A percentile compares a stretch with the other conserved stretches of the same genome.
These are phyloP conservation scores for Acanthosepion lycidas DNA, from an alignment of 2,888 invertebrate genomes.

Conservation along the genomic window DNA sequence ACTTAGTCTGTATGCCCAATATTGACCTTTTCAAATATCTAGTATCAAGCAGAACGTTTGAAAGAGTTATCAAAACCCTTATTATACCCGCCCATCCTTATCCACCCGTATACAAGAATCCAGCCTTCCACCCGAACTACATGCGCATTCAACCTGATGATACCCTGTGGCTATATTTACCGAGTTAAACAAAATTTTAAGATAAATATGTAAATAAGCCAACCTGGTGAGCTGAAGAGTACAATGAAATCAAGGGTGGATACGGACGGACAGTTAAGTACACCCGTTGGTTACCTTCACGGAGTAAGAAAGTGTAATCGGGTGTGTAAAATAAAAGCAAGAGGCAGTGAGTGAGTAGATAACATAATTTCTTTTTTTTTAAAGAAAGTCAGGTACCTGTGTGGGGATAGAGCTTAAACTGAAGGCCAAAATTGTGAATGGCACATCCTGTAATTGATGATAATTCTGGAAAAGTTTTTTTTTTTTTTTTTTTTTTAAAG, in stretches of 20 bases:
- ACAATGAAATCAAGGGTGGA: background rate
- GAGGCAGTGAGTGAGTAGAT: background rate
- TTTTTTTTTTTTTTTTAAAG: background rate
- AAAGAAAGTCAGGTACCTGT: background rate
- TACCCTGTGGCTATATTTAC: background rate
- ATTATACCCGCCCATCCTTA: background rate
- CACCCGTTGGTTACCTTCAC: background rate
- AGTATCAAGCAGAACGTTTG: background rate
- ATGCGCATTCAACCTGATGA: constrained; percentile 33
- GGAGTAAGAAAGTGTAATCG: background rate
- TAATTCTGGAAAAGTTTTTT: background rate
- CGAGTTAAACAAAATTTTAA: background rate
- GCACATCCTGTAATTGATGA: constrained; percentile 15
- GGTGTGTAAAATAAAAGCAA: background rate
- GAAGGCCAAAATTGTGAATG: background rate
- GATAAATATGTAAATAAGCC: background rate
- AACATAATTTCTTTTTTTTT: background rate
- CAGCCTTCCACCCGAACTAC: background rate
- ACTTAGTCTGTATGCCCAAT: background rate
- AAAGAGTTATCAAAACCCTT: background rate
- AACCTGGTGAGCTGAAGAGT: background rate
- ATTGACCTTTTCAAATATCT: constrained; percentile 33
- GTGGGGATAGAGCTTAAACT: background rate
- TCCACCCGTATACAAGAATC: background rate
- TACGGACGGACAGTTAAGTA: constrained; percentile 5